A percentile compares a stretch with the other conserved stretches of the same genome.
Conservation (phyloP, 2,797 vertebrate species). For the Hoplostethus mediterraneus region DNA sequence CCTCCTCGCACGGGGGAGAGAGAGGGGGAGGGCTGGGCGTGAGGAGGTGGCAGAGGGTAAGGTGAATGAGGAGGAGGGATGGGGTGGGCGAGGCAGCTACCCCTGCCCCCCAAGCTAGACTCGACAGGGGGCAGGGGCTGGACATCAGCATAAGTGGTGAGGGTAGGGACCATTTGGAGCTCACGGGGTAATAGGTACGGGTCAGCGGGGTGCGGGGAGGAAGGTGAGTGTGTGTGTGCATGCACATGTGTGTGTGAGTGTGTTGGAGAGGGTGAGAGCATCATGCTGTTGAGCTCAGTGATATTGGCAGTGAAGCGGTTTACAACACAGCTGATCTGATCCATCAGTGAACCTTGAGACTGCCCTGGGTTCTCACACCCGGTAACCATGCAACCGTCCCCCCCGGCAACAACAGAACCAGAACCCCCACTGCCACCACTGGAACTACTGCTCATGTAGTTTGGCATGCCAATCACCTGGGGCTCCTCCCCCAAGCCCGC, state of each 20-base stretch:
- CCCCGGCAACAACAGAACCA: constrained; percentile 45
- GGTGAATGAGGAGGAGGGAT: constrained; percentile 66
- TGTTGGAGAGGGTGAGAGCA: constrained; percentile 87
- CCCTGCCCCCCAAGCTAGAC: constrained; percentile 74
- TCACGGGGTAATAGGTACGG: constrained; percentile 90
- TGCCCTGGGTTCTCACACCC: constrained; percentile 74
- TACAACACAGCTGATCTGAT: constrained; percentile 98
- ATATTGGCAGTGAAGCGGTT: constrained; percentile 98
- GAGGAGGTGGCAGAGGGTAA: constrained; percentile 65
- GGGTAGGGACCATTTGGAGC: constrained; percentile 90
- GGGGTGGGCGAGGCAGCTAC: constrained; percentile 68
- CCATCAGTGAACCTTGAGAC: constrained; percentile 93
- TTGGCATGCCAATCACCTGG: constrained; percentile 50
- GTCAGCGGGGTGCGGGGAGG: constrained; percentile 76
- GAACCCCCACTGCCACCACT: constrained; percentile 63
- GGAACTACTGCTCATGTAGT: constrained; percentile 69
- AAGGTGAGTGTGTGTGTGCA: constrained; percentile 70
- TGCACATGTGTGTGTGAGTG: constrained; percentile 62
- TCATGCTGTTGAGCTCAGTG: constrained; percentile 96
- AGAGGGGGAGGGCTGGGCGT: constrained; percentile 65
- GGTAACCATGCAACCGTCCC: constrained; percentile 53
- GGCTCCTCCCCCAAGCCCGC: constrained; percentile 64
- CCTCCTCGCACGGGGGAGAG: constrained; percentile 74
- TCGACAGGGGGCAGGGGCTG: constrained; percentile 93
- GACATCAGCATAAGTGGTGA: constrained; percentile 95